These are phyloP conservation scores for Scleropages formosus DNA, from an alignment of 2,797 vertebrate genomes.

Conservation along the genomic window DNA sequence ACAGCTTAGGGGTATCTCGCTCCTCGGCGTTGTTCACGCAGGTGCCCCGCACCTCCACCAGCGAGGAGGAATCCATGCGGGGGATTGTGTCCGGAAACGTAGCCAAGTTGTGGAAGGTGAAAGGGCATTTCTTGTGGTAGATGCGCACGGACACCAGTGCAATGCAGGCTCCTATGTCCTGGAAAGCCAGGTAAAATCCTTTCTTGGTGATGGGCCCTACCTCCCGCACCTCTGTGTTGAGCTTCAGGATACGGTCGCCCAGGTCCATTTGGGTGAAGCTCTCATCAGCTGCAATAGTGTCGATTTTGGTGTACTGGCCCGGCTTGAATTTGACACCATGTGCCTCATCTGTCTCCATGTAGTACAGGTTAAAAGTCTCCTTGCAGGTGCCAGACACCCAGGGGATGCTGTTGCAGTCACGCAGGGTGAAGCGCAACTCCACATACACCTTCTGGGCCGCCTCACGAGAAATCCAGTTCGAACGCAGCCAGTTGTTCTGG, in stretches of 20 bases:
- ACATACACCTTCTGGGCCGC: constrained; percentile 93
- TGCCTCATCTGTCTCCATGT: constrained; percentile 85
- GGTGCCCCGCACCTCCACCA: constrained; percentile 92
- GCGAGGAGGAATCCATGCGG: constrained; percentile 88
- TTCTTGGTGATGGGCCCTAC: constrained; percentile 86
- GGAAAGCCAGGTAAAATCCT: constrained; percentile 95
- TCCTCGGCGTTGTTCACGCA: constrained; percentile 95
- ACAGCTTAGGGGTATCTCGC: constrained; percentile 89
- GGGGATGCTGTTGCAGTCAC: constrained; percentile 97
- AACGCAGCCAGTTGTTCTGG: constrained; percentile 98
- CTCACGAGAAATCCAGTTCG: constrained; percentile 92
- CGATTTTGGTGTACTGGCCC: constrained; percentile 89
- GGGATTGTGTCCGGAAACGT: constrained; percentile 94
- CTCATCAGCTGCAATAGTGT: constrained; percentile 96
- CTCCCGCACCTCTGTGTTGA: constrained; percentile 94
- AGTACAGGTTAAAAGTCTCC: constrained; percentile 97
- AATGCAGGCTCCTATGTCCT: constrained; percentile 97
- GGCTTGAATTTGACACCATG: constrained; percentile 80
- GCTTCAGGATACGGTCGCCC: constrained; percentile 92
- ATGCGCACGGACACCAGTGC: constrained; percentile 92
- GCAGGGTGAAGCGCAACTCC: constrained; percentile 94
- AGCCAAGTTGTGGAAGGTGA: constrained; percentile 87
- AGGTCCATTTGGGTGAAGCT: constrained; percentile 97
- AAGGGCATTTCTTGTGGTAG: constrained; percentile 96
- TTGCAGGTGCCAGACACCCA: constrained; percentile 97